Evolutionary conservation across 2,797 vertebrate species (phyloP).

Genomic region (Eulemur mongoz): DNA sequence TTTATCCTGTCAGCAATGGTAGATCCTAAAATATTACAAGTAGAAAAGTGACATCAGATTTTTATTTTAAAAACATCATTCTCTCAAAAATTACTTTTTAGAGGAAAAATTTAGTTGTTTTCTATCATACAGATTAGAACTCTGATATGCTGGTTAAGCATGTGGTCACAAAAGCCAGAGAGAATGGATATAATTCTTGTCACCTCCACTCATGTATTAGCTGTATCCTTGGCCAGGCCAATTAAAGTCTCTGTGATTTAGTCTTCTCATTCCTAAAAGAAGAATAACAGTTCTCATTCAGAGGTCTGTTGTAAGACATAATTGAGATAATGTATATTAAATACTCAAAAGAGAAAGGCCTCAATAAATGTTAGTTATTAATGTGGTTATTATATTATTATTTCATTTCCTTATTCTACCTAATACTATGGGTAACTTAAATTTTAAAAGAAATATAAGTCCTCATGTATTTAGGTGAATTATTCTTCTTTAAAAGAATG

Average conservation of each 20-base stretch:
- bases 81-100: neutral
- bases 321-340: neutral
- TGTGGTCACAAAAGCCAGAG: neutral
- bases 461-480: neutral
- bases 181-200: neutral
- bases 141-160: neutral
- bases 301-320: neutral
- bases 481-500: constrained; percentile 30
- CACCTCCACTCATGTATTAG: neutral
- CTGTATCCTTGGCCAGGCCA: neutral
- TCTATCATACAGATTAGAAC: neutral
- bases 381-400: neutral
- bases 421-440: neutral
- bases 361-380: neutral
- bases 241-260: neutral
- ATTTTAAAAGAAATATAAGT: neutral
- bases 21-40: neutral
- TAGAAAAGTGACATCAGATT: neutral
- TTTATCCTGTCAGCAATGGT: neutral
- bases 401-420: neutral
- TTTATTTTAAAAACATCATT: neutral
- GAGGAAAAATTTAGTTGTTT: neutral
- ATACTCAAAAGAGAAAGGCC: neutral
- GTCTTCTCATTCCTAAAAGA: neutral
- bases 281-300: neutral